A percentile compares a stretch with the other conserved stretches of the same genome.
phyloP scores from a whole-genome alignment of 2,797 vertebrate genomes.

The Poecile montanus region DNA sequence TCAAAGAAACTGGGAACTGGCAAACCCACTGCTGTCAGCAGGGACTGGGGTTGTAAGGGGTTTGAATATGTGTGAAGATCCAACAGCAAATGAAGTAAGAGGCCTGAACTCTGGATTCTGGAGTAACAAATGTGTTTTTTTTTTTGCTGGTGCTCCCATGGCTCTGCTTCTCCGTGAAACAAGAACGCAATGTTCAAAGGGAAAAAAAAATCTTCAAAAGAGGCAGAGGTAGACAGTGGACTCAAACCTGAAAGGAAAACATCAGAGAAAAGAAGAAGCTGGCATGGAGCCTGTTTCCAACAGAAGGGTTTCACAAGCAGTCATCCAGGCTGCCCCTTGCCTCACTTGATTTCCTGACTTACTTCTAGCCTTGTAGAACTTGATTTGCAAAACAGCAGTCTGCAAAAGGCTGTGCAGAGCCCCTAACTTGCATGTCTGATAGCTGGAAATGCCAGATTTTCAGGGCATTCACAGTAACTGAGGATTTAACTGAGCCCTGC shows the following conservation, averaged over 20 bases:
- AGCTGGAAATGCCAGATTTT: constrained; percentile 15
- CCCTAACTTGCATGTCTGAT: constrained; percentile 29
- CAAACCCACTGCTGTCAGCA: background rate
- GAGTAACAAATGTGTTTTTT: background rate
- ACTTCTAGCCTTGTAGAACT: background rate
- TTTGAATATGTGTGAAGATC: background rate
- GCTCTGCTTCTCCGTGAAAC: background rate
- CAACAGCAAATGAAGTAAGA: background rate
- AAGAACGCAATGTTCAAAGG: constrained; percentile 44
- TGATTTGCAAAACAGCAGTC: constrained; percentile 34
- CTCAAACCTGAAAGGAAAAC: constrained; percentile 46
- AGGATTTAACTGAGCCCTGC: background rate
- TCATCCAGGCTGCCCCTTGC: constrained; percentile 34
- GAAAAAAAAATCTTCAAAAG: constrained; percentile 40
- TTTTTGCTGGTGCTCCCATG: background rate
- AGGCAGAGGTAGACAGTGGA: constrained; percentile 27
- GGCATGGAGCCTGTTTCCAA: constrained; percentile 35
- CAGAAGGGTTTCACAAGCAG: constrained; percentile 42
- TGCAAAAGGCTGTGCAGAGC: background rate
- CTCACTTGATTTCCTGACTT: constrained; percentile 52
- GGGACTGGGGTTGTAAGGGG: background rate
- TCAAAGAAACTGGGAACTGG: constrained; percentile 15
- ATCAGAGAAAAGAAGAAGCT: constrained; percentile 40
- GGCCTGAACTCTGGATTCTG: background rate
- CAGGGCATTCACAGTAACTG: background rate